phyloP scores from a whole-genome alignment of 1,140 invertebrate species.

The Lasioglossum albipes region DNA sequence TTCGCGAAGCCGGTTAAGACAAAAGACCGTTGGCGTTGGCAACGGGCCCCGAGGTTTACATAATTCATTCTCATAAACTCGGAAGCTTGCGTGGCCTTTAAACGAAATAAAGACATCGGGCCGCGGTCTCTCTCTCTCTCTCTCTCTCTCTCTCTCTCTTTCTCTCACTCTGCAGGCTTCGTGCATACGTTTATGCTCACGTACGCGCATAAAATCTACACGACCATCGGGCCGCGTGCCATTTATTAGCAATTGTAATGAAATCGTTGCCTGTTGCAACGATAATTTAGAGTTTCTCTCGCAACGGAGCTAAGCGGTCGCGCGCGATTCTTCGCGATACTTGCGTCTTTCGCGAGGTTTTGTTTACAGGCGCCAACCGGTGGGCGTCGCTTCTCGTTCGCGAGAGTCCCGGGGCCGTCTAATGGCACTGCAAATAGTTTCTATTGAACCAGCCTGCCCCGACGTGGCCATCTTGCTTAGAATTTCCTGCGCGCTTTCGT shows the following conservation, averaged over 20 bases:
- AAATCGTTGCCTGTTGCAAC: conserved; percentile 44
- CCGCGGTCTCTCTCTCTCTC: not conserved
- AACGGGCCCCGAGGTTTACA: conserved; percentile 33
- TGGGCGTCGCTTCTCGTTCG: not conserved
- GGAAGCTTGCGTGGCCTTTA: conserved; percentile 38
- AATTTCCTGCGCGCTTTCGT: conserved; percentile 69
- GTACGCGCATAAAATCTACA: conserved; percentile 34
- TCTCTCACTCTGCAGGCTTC: not conserved
- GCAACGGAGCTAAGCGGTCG: conserved; percentile 32
- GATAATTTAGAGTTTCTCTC: conserved; percentile 52
- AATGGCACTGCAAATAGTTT: conserved; percentile 77
- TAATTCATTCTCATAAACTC: conserved; percentile 53
- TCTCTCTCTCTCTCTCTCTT: not conserved
- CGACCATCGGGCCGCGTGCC: conserved; percentile 32
- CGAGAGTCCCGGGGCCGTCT: conserved; percentile 55
- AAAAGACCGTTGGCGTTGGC: conserved; percentile 20
- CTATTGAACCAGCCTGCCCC: conserved; percentile 76
- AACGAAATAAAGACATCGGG: conserved; percentile 47
- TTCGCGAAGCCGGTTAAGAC: not conserved
- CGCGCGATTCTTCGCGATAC: not conserved
- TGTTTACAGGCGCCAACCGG: conserved; percentile 49
- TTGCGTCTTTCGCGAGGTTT: not conserved
- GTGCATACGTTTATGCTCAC: conserved; percentile 24
- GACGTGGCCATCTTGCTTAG: conserved; percentile 69
- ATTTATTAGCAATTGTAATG: conserved; percentile 52